phyloP scores from a whole-genome alignment of 2,113 vertebrate genomes.

The Centropus unirufus region DNA sequence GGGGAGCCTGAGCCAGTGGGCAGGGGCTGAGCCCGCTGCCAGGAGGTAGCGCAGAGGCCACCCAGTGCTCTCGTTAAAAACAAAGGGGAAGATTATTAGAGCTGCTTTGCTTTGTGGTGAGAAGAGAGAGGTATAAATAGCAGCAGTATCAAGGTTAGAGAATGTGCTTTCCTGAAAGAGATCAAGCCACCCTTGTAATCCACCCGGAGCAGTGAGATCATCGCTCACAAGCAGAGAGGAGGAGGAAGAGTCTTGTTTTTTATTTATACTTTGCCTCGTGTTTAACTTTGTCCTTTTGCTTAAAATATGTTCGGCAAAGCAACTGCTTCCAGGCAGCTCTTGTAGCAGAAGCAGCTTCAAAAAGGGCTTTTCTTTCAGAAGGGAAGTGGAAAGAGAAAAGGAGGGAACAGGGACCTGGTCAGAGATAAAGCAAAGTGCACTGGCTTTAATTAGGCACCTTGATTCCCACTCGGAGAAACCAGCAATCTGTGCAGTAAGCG shows the following conservation, averaged over 20 bases:
- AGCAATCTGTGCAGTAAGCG: constrained; percentile 26
- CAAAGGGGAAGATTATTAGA: background rate
- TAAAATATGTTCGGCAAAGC: constrained; percentile 36
- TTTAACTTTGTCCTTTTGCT: constrained; percentile 67
- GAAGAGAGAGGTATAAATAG: constrained; percentile 54
- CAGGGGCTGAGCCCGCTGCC: background rate
- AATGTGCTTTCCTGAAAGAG: constrained; percentile 66
- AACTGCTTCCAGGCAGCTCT: constrained; percentile 1
- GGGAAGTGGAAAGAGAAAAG: background rate
- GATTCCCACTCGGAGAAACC: constrained; percentile 34
- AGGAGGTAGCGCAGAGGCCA: background rate
- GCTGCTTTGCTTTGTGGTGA: constrained; percentile 29
- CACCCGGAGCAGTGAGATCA: constrained; percentile 56
- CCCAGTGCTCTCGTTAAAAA: background rate
- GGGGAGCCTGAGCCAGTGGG: background rate
- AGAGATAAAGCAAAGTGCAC: background rate
- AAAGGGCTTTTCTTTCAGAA: background rate
- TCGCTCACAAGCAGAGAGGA: constrained; percentile 51
- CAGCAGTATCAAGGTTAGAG: constrained; percentile 62
- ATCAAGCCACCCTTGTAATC: constrained; percentile 64
- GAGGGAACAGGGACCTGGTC: background rate
- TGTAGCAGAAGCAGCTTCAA: background rate
- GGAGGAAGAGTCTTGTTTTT: constrained; percentile 64
- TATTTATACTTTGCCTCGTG: constrained; percentile 68
- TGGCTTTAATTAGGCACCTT: background rate